Base-by-base conservation (phyloP, 2,113 vertebrate genomes). In the Hymenochirus boettgeri region DNA sequence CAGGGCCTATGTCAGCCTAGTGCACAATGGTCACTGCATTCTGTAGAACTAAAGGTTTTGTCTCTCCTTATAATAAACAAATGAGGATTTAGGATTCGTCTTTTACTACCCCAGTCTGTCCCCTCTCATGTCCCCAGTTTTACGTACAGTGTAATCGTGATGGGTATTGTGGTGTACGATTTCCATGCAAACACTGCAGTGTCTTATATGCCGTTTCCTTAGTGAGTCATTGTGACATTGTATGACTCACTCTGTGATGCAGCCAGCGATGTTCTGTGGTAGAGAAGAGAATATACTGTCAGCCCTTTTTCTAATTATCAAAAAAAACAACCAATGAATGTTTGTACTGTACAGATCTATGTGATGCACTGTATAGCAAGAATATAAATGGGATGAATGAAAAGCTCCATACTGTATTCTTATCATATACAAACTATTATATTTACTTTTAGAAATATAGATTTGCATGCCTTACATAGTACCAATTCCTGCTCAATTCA, bases 141-240 rank as follows among this genome's bases (percentile, higher is more conserved):
- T 31, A n/a, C n/a, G n/a, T 19, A 27, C 7, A 9, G 15, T 9
- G 52, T 27, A 55, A 25, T 11, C 29, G 17, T n/a, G 52, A 18
- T 17, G 3, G 1, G n/a, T 19, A 55, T 55, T 55, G 52, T 55
- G 29, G 52, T 31, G 29, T 25, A 25, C n/a, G 25, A 7, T 35
- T 35, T 9, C 33, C 10, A 10, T n/a, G 29, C n/a, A 5, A 19
- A 55, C 17, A 55, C 31, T 31, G 11, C 25, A 17, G 25, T 27
- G 27, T 27, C 31, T 55, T 55, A 31, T 17, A 18, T 31, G 15
- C n/a, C 51, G 52, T 55, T 55, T 55, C 52, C 25, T 29, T 33
- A 55, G 27, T 55, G 52, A 55, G 25, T 55, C 52, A 53, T 24
- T 8, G 52, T 19, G 52, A 55, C 25, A 55, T 55, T 7, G 29